Evolutionary conservation across 2,113 vertebrate genomes (phyloP).

Genomic region (Poecilia latipinna): DNA sequence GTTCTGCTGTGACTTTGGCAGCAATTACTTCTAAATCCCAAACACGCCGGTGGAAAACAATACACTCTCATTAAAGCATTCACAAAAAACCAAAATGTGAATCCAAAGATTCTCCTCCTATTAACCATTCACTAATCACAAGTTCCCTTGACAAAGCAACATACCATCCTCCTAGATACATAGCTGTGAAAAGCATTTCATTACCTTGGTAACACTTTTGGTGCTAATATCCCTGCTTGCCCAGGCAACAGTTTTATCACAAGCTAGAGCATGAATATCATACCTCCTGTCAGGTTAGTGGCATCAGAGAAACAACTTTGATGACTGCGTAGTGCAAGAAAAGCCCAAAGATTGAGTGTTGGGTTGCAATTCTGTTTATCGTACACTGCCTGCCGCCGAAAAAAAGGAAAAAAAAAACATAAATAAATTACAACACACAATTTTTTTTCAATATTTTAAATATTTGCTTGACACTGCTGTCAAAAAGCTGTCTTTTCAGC

Average conservation of each 20-base stretch:
- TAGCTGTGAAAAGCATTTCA: constrained; percentile 23
- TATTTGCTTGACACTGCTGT: neutral
- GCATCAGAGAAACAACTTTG: constrained; percentile 7
- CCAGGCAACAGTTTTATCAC: constrained; percentile 22
- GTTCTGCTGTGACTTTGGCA: neutral
- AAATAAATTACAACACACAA: no score
- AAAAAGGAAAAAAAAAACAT: neutral
- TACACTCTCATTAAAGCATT: constrained; percentile 3
- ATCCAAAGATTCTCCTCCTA: constrained; percentile 2
- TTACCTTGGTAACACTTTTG: constrained; percentile 2
- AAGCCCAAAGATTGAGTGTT: no score
- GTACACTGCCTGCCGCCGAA: neutral
- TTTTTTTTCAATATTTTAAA: no score
- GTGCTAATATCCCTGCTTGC: constrained; percentile 28
- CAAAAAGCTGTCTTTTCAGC: no score
- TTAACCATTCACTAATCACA: neutral
- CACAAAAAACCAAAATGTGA: neutral
- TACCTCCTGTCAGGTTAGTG: constrained; percentile 13
- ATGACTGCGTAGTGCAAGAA: neutral
- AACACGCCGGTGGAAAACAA: neutral
- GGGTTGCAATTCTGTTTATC: neutral
- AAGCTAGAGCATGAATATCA: constrained; percentile 12
- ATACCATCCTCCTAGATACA: neutral
- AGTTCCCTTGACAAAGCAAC: constrained; percentile 13
- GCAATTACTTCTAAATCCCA: neutral